phyloP scores from a whole-genome alignment of 1,140 invertebrate genomes.

The Carposina sasakii region DNA sequence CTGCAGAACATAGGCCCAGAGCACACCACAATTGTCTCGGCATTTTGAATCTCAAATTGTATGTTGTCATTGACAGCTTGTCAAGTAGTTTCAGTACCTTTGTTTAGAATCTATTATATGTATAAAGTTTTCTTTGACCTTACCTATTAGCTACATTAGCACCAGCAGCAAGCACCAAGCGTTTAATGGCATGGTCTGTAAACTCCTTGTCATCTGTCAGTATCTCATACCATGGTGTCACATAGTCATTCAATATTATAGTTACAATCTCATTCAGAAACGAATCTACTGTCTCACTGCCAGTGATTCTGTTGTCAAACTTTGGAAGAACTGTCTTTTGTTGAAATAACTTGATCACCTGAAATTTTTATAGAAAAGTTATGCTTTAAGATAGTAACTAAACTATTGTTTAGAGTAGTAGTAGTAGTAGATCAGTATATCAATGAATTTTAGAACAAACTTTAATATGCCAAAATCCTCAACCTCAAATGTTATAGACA shows the following conservation, averaged over 20 bases:
- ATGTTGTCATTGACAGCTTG: no score
- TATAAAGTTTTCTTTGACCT: no score
- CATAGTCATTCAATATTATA: constrained; percentile 85
- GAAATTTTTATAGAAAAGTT: constrained; percentile 17
- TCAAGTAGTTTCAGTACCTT: no score
- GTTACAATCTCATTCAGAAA: constrained; percentile 77
- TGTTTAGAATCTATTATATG: no score
- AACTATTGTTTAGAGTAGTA: neutral
- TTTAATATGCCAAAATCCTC: no score
- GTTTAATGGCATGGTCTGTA: constrained; percentile 70
- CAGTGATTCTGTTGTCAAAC: constrained; percentile 60
- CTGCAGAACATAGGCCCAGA: no score
- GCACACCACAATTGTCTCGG: no score
- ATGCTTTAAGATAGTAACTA: neutral
- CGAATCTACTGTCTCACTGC: constrained; percentile 63
- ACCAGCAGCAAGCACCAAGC: constrained; percentile 72
- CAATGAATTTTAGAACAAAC: no score
- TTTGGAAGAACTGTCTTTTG: constrained; percentile 38
- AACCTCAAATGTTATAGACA: no score
- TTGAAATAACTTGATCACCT: constrained; percentile 53
- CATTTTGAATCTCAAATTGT: no score
- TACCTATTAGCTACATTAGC: constrained; percentile 75
- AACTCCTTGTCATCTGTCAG: constrained; percentile 75
- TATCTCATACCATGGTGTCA: constrained; percentile 83
- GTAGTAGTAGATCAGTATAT: no score